phyloP scores from a whole-genome alignment of 2,888 invertebrate genomes.

The Acutogordius australiensis region DNA sequence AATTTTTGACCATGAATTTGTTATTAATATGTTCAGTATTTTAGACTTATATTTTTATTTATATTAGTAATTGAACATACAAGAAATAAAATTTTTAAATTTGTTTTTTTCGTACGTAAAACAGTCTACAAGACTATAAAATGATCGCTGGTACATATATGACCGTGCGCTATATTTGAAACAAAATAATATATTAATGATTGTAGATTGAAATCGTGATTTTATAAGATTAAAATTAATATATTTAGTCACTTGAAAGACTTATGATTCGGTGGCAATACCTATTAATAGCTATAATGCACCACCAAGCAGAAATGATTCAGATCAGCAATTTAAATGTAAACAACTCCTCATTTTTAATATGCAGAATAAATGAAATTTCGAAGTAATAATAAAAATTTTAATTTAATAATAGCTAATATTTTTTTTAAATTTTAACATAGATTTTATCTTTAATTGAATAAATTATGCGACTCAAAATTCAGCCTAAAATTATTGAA shows the following conservation, averaged over 20 bases:
- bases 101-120: slow-evolving; percentile 52
- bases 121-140: slow-evolving; percentile 59
- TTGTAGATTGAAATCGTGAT: slow-evolving; percentile 57
- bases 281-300: slow-evolving; percentile 67
- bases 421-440: slow-evolving; percentile 13
- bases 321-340: slow-evolving; percentile 86
- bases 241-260: too few species aligned
- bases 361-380: slow-evolving; percentile 95
- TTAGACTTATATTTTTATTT: slow-evolving; percentile 85
- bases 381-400: slow-evolving; percentile 46
- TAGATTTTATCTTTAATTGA: slow-evolving; percentile 82
- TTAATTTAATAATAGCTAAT: too few species aligned
- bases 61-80: slow-evolving; percentile 70
- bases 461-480: slow-evolving; percentile 83
- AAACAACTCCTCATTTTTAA: slow-evolving; percentile 93
- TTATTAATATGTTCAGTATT: slow-evolving; percentile 87
- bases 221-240: slow-evolving; percentile 48
- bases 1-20: slow-evolving; percentile 72
- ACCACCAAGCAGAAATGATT: slow-evolving; percentile 61
- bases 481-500: slow-evolving; percentile 62
- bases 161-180: slow-evolving; percentile 52
- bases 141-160: slow-evolving; percentile 72
- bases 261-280: slow-evolving; percentile 22
- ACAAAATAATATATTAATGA: slow-evolving; percentile 69
- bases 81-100: slow-evolving; percentile 24